These are phyloP conservation scores for Drosophila demipolita DNA, from an alignment of 2,888 invertebrate genomes.

Conservation along the genomic window DNA sequence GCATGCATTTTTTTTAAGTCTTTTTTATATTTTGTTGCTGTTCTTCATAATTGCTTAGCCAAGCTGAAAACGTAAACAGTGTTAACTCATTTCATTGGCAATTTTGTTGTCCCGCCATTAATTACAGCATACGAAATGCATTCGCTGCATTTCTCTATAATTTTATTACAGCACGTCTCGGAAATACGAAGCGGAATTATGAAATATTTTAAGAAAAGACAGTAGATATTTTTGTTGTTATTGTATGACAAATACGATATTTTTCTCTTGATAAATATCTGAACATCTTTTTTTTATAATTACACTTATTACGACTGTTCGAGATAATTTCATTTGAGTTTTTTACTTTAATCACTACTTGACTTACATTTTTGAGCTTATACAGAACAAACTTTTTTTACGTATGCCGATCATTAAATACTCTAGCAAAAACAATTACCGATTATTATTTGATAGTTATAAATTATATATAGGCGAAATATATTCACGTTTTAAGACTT, in stretches of 20 bases:
- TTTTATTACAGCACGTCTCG: slow-evolving; percentile 32
- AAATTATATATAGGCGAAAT: neutral
- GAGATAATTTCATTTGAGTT: neutral
- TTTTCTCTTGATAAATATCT: neutral
- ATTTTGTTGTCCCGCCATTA: slow-evolving; percentile 16
- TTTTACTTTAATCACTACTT: slow-evolving; percentile 9
- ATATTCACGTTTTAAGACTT: neutral
- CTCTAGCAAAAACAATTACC: neutral
- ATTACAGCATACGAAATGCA: slow-evolving; percentile 32
- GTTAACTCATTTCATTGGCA: slow-evolving; percentile 38
- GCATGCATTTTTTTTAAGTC: slow-evolving; percentile 14
- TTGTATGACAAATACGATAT: slow-evolving; percentile 7
- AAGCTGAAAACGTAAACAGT: slow-evolving; percentile 45
- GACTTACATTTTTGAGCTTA: neutral
- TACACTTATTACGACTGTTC: neutral
- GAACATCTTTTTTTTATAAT: slow-evolving; percentile 21
- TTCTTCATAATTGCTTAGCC: slow-evolving; percentile 43
- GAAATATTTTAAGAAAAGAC: slow-evolving; percentile 21
- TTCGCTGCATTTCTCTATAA: slow-evolving; percentile 26
- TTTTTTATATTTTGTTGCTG: slow-evolving; percentile 3
- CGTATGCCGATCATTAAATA: neutral
- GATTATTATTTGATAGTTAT: neutral
- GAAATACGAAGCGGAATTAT: slow-evolving; percentile 18
- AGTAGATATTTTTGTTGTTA: slow-evolving; percentile 26
- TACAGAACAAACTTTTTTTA: neutral